A percentile compares a stretch with the other conserved stretches of the same genome.
Conservation (phyloP, 2,797 vertebrate species). For the Diglossa cyanea region DNA sequence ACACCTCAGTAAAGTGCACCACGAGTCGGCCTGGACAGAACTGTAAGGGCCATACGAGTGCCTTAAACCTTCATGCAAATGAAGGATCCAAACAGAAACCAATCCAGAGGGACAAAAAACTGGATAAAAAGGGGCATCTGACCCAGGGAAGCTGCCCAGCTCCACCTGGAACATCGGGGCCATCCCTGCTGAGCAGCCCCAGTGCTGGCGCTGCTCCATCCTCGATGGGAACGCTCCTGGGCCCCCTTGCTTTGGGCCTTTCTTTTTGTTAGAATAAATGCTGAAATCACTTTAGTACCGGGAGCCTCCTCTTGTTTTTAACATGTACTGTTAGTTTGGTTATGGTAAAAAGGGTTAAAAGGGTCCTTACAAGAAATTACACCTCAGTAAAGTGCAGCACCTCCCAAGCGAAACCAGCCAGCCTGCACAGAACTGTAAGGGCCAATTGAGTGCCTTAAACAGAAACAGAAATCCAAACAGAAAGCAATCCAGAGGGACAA, state of each 20-base stretch:
- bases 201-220: rapidly evolving
- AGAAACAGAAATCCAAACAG: too few species aligned
- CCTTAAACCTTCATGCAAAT: too few species aligned
- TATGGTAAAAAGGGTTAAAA: too few species aligned
- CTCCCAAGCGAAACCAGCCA: not conserved
- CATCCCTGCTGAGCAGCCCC: too few species aligned
- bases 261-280: too few species aligned
- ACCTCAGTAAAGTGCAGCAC: too few species aligned
- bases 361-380: too few species aligned
- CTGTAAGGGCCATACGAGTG: rapidly evolving
- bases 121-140: not conserved
- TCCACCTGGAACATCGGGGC: too few species aligned
- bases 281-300: not conserved
- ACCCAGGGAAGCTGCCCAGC: rapidly evolving
- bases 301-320: not conserved
- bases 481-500: not conserved
- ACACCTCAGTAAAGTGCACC: not conserved
- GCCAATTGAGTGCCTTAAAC: not conserved
- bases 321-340: not conserved
- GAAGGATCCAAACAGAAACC: too few species aligned
- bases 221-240: rapidly evolving
- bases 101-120: not conserved
- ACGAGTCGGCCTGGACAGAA: not conserved
- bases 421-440: not conserved
- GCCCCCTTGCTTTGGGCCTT: too few species aligned